phyloP scores from a whole-genome alignment of 2,888 invertebrate genomes.

The Orthosia cruda region DNA sequence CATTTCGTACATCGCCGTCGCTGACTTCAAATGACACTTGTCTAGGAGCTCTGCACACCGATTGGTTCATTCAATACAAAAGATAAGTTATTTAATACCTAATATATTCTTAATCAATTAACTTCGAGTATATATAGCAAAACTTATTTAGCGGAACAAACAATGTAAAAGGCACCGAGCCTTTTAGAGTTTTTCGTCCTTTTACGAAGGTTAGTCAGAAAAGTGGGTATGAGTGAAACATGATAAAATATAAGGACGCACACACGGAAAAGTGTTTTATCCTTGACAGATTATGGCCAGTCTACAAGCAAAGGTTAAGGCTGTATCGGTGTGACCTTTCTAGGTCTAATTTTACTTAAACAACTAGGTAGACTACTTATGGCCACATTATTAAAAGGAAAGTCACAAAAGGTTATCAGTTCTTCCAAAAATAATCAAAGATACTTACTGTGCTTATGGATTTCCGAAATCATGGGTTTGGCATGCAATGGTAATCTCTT shows the following conservation, averaged over 20 bases:
- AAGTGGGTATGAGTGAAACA: constrained; percentile 11
- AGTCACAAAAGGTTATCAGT: neutral
- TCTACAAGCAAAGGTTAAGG: neutral
- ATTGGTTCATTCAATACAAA: no score
- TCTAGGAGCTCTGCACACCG: no score
- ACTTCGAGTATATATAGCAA: no score
- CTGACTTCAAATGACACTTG: no score
- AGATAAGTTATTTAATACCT: no score
- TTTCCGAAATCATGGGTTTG: no score
- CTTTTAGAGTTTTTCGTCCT: neutral
- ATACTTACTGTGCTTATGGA: no score
- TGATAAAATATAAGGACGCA: constrained; percentile 29
- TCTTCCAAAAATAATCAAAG: neutral
- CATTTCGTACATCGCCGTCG: no score
- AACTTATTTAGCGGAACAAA: no score
- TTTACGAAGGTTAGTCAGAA: neutral
- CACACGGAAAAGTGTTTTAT: constrained; percentile 23
- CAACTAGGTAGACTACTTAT: neutral
- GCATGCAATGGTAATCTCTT: no score
- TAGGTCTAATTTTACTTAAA: neutral
- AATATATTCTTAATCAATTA: neutral
- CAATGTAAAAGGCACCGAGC: neutral
- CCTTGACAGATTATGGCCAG: constrained; percentile 13
- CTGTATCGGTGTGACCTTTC: constrained; percentile 9
- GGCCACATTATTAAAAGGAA: no score